These are phyloP conservation scores for Helobdella robusta DNA, from an alignment of 2,888 invertebrate genomes.

Conservation along the genomic window DNA sequence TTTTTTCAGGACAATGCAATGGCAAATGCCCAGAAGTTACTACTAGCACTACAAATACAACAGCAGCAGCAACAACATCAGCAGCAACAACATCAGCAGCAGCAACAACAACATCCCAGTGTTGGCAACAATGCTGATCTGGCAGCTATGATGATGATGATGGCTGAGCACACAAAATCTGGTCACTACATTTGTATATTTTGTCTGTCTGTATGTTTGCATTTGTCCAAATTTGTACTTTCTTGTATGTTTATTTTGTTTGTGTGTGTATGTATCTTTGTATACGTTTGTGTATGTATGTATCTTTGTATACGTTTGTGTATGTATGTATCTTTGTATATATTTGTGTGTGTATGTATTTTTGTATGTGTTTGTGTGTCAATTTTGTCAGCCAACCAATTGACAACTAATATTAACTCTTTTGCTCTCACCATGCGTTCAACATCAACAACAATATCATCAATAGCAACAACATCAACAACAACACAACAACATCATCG, in stretches of 20 bases:
- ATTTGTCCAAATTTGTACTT: too few relatives aligned
- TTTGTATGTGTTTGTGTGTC: too few relatives aligned
- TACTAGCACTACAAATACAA: neutral
- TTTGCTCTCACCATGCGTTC: neutral
- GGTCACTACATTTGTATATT: too few relatives aligned
- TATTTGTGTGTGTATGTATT: neutral
- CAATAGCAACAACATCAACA: neutral
- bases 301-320: neutral
- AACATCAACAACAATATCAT: neutral
- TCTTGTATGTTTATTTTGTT: neutral
- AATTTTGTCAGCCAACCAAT: too few relatives aligned
- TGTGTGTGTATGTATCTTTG: neutral
- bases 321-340: neutral
- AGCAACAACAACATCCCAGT: conserved; percentile 4
- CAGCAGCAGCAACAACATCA: conserved; percentile 13
- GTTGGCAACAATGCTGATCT: conserved; percentile 11
- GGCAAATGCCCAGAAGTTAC: conserved; percentile 15
- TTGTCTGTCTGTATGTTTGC: too few relatives aligned
- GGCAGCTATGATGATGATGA: conserved; percentile 23
- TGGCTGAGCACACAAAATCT: conserved; percentile 14
- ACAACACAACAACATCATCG: neutral
- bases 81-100: conserved; percentile 13
- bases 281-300: neutral
- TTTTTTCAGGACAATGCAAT: too few relatives aligned
- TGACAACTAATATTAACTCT: too few relatives aligned